Percentiles rank a stretch among this genome's conserved stretches.
These are phyloP conservation scores for Melipona quadrifasciata DNA, from an alignment of 1,140 invertebrate genomes.

Conservation along the genomic window DNA sequence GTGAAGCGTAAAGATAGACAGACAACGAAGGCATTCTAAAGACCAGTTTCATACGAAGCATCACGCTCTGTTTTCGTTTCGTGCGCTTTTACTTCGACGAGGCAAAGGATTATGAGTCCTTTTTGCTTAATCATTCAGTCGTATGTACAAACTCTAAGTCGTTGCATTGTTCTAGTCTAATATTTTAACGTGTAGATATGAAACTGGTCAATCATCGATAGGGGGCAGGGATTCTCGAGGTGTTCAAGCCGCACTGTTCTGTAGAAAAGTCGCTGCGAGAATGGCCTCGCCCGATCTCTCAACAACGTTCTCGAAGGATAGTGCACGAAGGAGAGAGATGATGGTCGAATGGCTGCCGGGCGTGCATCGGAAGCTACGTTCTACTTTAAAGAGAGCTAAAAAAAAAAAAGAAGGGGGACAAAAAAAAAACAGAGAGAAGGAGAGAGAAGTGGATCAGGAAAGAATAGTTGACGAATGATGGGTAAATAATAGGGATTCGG, in stretches of 20 bases:
- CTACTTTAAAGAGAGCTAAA: constrained; percentile 44
- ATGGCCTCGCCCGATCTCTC: constrained; percentile 23
- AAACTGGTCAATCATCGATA: constrained; percentile 2
- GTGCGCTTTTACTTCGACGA: too few relatives aligned
- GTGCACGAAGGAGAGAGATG: constrained; percentile 40
- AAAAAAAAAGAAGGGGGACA: neutral
- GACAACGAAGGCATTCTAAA: constrained; percentile 10
- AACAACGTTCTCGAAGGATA: constrained; percentile 46
- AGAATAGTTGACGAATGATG: constrained; percentile 34
- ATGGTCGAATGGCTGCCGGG: constrained; percentile 45
- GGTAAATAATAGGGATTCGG: constrained; percentile 28
- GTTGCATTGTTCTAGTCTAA: neutral
- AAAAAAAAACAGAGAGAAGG: too few relatives aligned
- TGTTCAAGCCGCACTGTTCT: constrained; percentile 55
- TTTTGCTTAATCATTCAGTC: neutral
- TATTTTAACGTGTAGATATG: neutral
- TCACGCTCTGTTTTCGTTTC: neutral
- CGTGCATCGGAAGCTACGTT: constrained; percentile 61
- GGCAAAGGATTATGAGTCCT: neutral
- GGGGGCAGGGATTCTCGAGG: neutral
- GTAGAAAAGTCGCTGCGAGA: constrained; percentile 54
- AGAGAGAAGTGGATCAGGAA: neutral
- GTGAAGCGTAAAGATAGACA: constrained; percentile 16
- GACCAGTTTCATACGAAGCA: constrained; percentile 21
- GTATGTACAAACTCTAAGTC: too few relatives aligned